Base-by-base conservation (phyloP, 2,113 vertebrate species). In the Oncorhynchus gorbuscha region DNA sequence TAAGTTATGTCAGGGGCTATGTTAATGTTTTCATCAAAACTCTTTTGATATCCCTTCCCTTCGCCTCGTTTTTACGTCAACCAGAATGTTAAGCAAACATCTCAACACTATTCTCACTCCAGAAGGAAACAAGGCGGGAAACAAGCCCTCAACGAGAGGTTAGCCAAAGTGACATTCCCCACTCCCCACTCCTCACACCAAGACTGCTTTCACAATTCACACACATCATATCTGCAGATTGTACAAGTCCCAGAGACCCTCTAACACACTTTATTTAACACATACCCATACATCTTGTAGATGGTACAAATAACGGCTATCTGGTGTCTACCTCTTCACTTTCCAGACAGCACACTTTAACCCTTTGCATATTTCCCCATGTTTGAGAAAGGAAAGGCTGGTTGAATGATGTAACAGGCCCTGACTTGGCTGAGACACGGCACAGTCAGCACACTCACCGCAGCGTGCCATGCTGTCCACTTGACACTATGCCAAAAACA, bases 161-260 rank as follows among this genome's bases (percentile, higher is more conserved):
- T 66, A 12, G 71, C 70, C 61, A 70, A 45, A 80, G 74, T 16
- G 55, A 74, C 26, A 65, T 69, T 62, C 67, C 76, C 81, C 26
- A 49, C 28, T 69, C 69, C 59, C 81, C 26, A 49, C 28, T 69
- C 66, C 59, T 83, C 65, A 55, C 75, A 76, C 67, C 30, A 81
- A 82, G 79, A 76, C 76, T 81, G 77, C n/a, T 18, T 59, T 48
- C 68, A 11, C 9, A 45, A 45, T 45, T 45, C 39, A 69, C 68
- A 45, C 35, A n/a, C 12, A 24, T 20, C 75, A 72, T 78, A 78
- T 85, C 76, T 85, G 77, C 75, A 69, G 85, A 73, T 75, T 75
- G 66, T 20, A 64, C 28, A 22, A 58, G 16, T 22, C 59, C n/a
- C 59, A 62, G 5, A 11, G 24, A 62, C 59, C n/a, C 59, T 20